Conservation (phyloP, 2,888 invertebrate genomes). For the Tiphia femorata region DNA sequence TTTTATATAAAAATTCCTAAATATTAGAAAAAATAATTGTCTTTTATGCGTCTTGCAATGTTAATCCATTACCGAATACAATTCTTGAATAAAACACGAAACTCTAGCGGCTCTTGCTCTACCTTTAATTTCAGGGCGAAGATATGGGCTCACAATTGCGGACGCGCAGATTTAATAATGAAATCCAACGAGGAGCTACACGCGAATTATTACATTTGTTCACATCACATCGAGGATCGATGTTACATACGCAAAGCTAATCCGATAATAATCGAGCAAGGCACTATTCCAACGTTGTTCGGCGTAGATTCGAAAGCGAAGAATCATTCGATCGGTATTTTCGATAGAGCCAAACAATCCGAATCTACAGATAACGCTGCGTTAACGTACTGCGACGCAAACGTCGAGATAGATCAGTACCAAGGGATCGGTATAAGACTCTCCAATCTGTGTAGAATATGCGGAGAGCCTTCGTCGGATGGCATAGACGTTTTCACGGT, state of each 20-base stretch:
- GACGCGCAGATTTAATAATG: constrained; percentile 42
- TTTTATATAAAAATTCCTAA: no score
- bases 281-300: constrained; percentile 45
- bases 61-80: no score
- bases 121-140: constrained; percentile 41
- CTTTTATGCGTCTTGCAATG: no score
- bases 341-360: constrained; percentile 19
- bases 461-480: constrained; percentile 42
- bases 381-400: constrained; percentile 34
- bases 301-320: not conserved
- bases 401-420: constrained; percentile 39
- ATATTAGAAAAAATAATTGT: no score
- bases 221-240: constrained; percentile 50
- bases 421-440: constrained; percentile 36
- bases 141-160: constrained; percentile 49
- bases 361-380: constrained; percentile 20
- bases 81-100: no score
- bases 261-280: constrained; percentile 40
- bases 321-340: constrained; percentile 22
- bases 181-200: constrained; percentile 49
- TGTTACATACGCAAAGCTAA: constrained; percentile 46
- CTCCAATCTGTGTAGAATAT: constrained; percentile 51
- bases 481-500: constrained; percentile 50
- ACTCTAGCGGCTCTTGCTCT: no score
- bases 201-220: constrained; percentile 49